Base-by-base conservation (phyloP, 37 sponge, comb jelly and placozoan genomes). In the Diacarnus erythraeanus region DNA sequence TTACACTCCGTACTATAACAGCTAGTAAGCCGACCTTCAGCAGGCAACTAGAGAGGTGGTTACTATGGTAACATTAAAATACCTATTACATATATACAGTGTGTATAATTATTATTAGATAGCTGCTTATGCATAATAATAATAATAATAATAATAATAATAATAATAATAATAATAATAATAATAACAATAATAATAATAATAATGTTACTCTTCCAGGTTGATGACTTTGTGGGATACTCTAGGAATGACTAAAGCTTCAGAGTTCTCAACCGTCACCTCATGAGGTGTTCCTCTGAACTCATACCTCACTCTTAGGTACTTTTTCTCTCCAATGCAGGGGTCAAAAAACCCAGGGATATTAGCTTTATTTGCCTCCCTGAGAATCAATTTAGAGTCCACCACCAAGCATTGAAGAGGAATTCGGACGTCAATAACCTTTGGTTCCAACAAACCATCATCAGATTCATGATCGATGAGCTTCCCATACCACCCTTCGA, bases 321-420 rank as follows among this genome's bases (percentile, higher is more conserved):
- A 56, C 71, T 98, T 98, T 54, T 76, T 80, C 71, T 93, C 90
- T 2, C 99, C 99, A 20, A 81, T 57, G 38, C 92, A 88, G 2
- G 94, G 92, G 66, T 98, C 99, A 41, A 94, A 98, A 81, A 98
- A 98, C 12, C 99, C 99, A 0, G 89, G 76, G 8, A 96, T 69
- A 22, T 66, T 75, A n/a, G 71, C 80, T 83, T 98, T 98, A 9
- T 72, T 71, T 25, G 23, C 70, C 22, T 88, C 89, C n/a, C 72
- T 87, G 0, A 98, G 64, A 38, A 93, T 86, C 31, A 98, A 86
- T 65, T 89, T 91, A 18, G 99, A 98, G 65, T 96, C 97, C 26
- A 75, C 54, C 70, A 98, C 96, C 75, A 94, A 73, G 56, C 96
- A 93, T 72, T 98, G 99, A 43, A 96, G 71, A 18, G 96, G 92